These are phyloP conservation scores for Lethocerus indicus DNA, from an alignment of 1,140 invertebrate species.

Conservation along the genomic window DNA sequence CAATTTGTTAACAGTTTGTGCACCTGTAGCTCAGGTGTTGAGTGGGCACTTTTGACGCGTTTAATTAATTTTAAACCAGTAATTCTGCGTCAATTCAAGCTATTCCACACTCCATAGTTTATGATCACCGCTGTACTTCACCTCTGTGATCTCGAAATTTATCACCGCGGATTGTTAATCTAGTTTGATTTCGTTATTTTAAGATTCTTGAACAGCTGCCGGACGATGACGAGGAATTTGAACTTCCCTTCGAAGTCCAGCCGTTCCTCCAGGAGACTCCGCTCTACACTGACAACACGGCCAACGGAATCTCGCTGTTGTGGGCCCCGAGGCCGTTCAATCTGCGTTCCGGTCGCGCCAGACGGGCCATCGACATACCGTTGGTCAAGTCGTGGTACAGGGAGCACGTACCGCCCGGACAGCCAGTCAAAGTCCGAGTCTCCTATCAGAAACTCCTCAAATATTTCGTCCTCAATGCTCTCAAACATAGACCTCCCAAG, in stretches of 20 bases:
- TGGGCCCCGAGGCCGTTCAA: conserved; percentile 98
- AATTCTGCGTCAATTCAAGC: too few species aligned
- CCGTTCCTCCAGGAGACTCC: conserved; percentile 90
- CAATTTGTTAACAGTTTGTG: too few species aligned
- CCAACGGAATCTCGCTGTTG: conserved; percentile 94
- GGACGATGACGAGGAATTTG: conserved; percentile 91
- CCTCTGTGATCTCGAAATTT: too few species aligned
- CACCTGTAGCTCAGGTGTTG: too few species aligned
- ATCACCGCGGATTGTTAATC: too few species aligned
- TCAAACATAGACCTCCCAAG: conserved; percentile 94
- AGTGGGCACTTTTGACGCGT: too few species aligned
- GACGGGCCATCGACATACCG: conserved; percentile 91
- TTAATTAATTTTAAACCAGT: too few species aligned
- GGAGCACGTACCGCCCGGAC: conserved; percentile 95
- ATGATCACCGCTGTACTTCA: too few species aligned
- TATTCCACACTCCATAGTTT: too few species aligned
- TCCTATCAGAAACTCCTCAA: conserved; percentile 98
- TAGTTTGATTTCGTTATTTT: conserved; percentile 16
- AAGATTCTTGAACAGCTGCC: conserved; percentile 65
- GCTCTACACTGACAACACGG: conserved; percentile 95
- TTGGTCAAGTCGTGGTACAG: conserved; percentile 95
- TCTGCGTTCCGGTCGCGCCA: conserved; percentile 48
- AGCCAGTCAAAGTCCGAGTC: conserved; percentile 97
- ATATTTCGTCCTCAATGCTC: conserved; percentile 93
- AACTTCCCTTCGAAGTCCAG: conserved; percentile 73